Evolutionary conservation across 2,888 invertebrate genomes (phyloP).

Genomic region (Byasa hedistus): DNA sequence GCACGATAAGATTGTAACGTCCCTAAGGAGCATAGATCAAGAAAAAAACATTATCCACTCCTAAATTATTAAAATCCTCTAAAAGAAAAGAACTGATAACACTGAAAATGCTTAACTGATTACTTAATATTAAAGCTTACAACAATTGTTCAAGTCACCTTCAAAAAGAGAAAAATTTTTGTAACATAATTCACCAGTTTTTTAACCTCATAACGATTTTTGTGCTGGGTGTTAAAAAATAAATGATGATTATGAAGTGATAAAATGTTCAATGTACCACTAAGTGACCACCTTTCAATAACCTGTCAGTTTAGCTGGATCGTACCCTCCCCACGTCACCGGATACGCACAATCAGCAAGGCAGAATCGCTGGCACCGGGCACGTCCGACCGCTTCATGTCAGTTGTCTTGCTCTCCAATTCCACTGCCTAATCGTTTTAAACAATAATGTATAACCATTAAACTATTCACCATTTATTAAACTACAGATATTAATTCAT

Average conservation of each 20-base stretch:
- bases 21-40: no score
- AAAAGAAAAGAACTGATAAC: no score
- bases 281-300: constrained; percentile 22
- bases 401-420: constrained; percentile 30
- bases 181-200: no score
- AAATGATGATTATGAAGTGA: neutral
- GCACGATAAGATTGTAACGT: no score
- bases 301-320: constrained; percentile 19
- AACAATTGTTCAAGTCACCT: no score
- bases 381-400: constrained; percentile 36
- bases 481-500: neutral
- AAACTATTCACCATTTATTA: neutral
- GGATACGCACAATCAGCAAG: constrained; percentile 36
- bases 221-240: neutral
- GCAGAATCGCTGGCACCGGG: constrained; percentile 33
- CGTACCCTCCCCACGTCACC: constrained; percentile 29
- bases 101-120: no score
- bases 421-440: constrained; percentile 29
- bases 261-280: constrained; percentile 5
- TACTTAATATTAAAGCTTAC: no score
- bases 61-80: no score
- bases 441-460: constrained; percentile 20
- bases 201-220: no score
- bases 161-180: no score
- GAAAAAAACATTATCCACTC: no score